Base-by-base conservation (phyloP, 2,797 vertebrate species). In the Steatocranus sp. region DNA sequence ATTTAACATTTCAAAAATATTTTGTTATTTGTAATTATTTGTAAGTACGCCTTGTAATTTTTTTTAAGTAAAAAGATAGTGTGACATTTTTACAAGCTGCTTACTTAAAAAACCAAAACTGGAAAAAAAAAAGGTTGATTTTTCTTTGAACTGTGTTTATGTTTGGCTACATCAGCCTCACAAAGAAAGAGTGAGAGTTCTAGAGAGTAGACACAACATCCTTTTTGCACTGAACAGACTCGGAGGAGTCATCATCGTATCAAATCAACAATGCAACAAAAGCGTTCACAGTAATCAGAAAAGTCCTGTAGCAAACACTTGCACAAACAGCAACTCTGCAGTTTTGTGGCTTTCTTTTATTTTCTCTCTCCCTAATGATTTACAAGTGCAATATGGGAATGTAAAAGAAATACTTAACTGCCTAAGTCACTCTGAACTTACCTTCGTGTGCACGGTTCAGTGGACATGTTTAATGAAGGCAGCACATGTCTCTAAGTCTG, bases 131-230 rank as follows among this genome's bases (percentile, higher is more conserved):
- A 84, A 27, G 23, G 27, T 63, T 5, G 18, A 2, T 17, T 43
- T 76, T 5, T 58, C 25, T 76, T 49, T n/a, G 30, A 79, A 56
- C 32, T 76, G 34, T 18, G 75, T 79, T 82, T 53, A 15, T 63
- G 49, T 79, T 23, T 63, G 51, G 17, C 34, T 51, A 32, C 32
- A 17, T 18, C 49, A 32, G 11, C 51, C 3, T 76, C 53, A 76
- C 73, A 81, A 51, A 86, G 61, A 80, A 48, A 56, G 14, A 83
- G 34, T 27, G 30, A 66, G 14, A 83, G 43, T 11, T 56, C 41
- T 49, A 75, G 53, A 74, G 49, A 78, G 85, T 87, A 93, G 90
- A 93, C 92, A 91, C 83, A 91, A 91, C 87, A 93, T 93, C 91
- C 88, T 93, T 76, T 87, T 84, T 83, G 81, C 12, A 8, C n/a